phyloP scores from a whole-genome alignment of 2,797 vertebrate genomes.

The Limosa lapponica region DNA sequence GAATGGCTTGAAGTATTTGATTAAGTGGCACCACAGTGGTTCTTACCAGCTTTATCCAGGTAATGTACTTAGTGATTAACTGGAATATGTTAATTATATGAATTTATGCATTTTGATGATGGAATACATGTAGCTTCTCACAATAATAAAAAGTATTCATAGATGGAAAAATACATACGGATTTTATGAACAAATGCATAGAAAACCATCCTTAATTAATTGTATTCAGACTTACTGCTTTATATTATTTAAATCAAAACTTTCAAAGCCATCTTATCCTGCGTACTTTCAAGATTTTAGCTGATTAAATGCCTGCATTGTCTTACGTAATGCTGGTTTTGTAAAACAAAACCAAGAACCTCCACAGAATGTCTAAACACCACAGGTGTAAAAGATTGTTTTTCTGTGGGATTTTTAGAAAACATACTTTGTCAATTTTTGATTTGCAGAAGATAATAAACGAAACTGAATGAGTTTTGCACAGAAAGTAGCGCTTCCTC shows the following conservation, averaged over 20 bases:
- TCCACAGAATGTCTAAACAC: background rate
- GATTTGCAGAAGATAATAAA: background rate
- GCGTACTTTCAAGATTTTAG: background rate
- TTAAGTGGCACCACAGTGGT: slow-evolving; percentile 92
- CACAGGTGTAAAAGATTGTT: background rate
- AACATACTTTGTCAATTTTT: background rate
- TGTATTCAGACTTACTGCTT: background rate
- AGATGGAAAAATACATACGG: background rate
- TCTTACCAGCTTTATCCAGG: slow-evolving; percentile 96
- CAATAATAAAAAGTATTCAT: background rate
- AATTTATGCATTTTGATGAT: background rate
- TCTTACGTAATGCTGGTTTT: background rate
- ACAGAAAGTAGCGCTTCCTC: background rate
- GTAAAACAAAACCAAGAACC: background rate
- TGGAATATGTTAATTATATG: background rate
- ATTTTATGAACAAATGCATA: background rate
- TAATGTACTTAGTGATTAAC: slow-evolving; percentile 74
- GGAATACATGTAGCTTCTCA: background rate
- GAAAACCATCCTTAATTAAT: background rate
- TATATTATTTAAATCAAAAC: background rate
- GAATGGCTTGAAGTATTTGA: slow-evolving; percentile 87
- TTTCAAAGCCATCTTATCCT: background rate
- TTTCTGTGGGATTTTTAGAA: background rate
- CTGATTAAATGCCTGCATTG: background rate
- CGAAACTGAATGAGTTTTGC: background rate